phyloP scores from a whole-genome alignment of 2,113 vertebrate species.

The Crypturellus undulatus region DNA sequence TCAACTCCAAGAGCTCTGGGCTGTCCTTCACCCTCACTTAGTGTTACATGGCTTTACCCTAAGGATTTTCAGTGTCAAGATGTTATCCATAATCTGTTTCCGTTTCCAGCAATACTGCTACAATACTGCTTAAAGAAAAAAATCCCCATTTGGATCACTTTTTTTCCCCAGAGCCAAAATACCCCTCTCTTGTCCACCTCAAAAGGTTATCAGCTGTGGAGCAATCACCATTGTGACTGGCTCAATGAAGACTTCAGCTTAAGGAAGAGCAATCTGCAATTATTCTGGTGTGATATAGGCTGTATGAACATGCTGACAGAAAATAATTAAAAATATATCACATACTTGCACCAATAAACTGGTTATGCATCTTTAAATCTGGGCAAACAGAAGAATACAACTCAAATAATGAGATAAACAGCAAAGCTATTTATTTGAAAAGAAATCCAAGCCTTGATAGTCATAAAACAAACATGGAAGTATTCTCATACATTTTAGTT shows the following conservation, averaged over 20 bases:
- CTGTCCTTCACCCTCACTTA: background rate
- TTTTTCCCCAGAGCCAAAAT: background rate
- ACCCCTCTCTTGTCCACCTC: background rate
- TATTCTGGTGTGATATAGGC: background rate
- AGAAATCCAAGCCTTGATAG: background rate
- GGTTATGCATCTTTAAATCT: background rate
- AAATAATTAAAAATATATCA: background rate
- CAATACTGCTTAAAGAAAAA: background rate
- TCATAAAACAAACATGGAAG: background rate
- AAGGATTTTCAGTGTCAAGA: background rate
- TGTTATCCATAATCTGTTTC: background rate
- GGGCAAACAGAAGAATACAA: background rate
- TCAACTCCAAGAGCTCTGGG: background rate
- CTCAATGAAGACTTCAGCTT: background rate
- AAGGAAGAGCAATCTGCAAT: background rate
- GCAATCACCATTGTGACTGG: background rate
- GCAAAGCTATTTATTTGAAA: background rate
- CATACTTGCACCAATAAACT: background rate
- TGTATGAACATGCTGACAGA: background rate
- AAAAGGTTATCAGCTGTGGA: background rate
- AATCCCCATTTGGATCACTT: fast-evolving
- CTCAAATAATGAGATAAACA: background rate
- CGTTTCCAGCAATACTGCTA: background rate
- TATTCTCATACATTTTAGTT: background rate
- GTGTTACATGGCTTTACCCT: background rate